Percentiles rank a stretch among this genome's conserved stretches.
Conservation (phyloP, 2,797 vertebrate species). For the Gobio occitaniae region DNA sequence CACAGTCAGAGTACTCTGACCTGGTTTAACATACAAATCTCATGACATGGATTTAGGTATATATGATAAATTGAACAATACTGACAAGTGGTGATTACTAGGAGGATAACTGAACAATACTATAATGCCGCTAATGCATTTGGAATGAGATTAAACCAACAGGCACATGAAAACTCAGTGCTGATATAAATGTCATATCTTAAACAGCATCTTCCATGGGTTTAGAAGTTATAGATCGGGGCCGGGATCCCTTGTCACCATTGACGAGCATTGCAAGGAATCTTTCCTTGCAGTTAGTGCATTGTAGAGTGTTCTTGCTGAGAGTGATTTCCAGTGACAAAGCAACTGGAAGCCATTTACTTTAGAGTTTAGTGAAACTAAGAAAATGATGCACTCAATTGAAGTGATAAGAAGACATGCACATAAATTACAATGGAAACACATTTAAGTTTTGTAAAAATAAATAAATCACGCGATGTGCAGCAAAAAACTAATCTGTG, state of each 20-base stretch:
- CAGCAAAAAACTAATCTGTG: not conserved
- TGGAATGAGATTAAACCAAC: not conserved
- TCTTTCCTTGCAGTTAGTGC: not conserved
- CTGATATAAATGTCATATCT: not conserved
- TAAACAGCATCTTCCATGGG: not conserved
- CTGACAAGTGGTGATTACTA: conserved; percentile 34
- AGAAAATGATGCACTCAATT: not conserved
- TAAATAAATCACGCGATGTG: no score
- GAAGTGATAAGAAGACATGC: not conserved
- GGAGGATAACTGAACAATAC: conserved; percentile 4
- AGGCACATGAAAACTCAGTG: not conserved
- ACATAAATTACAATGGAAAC: not conserved
- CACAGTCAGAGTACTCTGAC: not conserved
- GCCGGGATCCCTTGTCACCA: not conserved
- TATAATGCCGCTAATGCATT: conserved; percentile 6
- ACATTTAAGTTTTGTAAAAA: not conserved
- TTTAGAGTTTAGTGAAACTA: conserved; percentile 3
- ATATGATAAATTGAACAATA: conserved; percentile 1
- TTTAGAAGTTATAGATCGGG: not conserved
- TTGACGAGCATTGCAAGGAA: not conserved
- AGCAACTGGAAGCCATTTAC: conserved; percentile 7
- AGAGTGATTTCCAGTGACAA: not conserved
- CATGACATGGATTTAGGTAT: conserved; percentile 33
- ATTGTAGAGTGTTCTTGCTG: not conserved
- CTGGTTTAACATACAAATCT: conserved; percentile 41